Evolutionary conservation across 2,888 invertebrate species (phyloP).

Genomic region (Atrina japonica): DNA sequence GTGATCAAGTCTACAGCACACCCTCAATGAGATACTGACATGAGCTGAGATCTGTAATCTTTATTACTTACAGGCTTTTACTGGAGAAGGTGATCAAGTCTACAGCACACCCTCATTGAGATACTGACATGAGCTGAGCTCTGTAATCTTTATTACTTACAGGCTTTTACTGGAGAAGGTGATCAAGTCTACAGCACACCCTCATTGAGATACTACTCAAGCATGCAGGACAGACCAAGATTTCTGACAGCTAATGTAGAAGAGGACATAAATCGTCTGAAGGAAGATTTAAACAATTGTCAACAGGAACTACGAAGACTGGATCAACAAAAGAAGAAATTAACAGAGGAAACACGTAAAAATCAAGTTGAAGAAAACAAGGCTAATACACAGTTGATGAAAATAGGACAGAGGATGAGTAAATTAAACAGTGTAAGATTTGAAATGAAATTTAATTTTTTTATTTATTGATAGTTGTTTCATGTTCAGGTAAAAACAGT

Average conservation of each 20-base stretch:
- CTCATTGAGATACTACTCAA: slow-evolving; percentile 76
- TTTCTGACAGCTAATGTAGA: slow-evolving; percentile 75
- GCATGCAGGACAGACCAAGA: slow-evolving; percentile 62
- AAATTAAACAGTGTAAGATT: slow-evolving; percentile 57
- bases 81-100: too few relatives aligned
- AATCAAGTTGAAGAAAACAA: slow-evolving; percentile 66
- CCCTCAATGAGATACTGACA: too few relatives aligned
- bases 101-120: too few relatives aligned
- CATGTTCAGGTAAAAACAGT: too few relatives aligned
- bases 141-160: too few relatives aligned
- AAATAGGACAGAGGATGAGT: slow-evolving; percentile 60
- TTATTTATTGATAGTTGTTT: too few relatives aligned
- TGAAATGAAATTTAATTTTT: neutral
- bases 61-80: too few relatives aligned
- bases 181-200: slow-evolving; percentile 74
- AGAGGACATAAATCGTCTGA: slow-evolving; percentile 67
- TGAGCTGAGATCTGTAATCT: too few relatives aligned
- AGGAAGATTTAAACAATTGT: slow-evolving; percentile 43
- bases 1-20: too few relatives aligned
- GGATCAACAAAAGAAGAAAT: slow-evolving; percentile 39
- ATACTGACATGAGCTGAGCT: too few relatives aligned
- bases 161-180: slow-evolving; percentile 76
- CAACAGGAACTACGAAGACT: slow-evolving; percentile 41
- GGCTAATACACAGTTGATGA: slow-evolving; percentile 68
- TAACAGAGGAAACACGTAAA: slow-evolving; percentile 53